phyloP scores from a whole-genome alignment of 2,888 invertebrate species.

The Serripes groenlandicus region DNA sequence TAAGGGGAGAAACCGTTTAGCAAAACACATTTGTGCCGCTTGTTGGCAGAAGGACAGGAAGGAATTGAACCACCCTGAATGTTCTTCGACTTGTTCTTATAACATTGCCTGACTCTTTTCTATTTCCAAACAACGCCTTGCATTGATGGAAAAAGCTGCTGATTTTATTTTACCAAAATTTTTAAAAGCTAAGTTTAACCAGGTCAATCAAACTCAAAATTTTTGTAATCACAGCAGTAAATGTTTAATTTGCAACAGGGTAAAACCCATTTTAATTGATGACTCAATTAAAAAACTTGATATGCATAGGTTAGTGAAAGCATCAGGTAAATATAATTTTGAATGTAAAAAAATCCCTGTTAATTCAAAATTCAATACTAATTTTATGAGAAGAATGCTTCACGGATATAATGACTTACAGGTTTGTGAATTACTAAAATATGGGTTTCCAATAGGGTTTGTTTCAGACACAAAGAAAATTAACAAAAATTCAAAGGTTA shows the following conservation, averaged over 20 bases:
- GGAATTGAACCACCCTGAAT: background rate
- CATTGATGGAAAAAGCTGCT: background rate
- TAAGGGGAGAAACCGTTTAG: background rate
- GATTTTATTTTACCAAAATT: background rate
- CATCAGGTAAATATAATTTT: background rate
- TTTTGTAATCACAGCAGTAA: background rate
- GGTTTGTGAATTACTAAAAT: background rate
- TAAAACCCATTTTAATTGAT: background rate
- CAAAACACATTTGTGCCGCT: conserved; percentile 3
- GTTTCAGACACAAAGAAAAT: too few relatives aligned
- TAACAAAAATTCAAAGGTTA: too few relatives aligned
- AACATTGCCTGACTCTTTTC: background rate
- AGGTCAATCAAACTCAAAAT: background rate
- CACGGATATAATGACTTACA: background rate
- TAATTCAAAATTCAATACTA: background rate
- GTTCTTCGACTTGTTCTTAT: background rate
- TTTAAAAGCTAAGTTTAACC: background rate
- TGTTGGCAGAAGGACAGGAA: conserved; percentile 8
- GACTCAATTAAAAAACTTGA: background rate
- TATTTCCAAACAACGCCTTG: background rate
- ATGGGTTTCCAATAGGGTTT: background rate
- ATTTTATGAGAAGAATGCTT: background rate
- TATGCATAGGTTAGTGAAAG: background rate
- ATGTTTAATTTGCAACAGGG: background rate
- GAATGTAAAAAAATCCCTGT: background rate